Evolutionary conservation across 2,797 vertebrate species (phyloP).

Genomic region (Sebastes jordani): DNA sequence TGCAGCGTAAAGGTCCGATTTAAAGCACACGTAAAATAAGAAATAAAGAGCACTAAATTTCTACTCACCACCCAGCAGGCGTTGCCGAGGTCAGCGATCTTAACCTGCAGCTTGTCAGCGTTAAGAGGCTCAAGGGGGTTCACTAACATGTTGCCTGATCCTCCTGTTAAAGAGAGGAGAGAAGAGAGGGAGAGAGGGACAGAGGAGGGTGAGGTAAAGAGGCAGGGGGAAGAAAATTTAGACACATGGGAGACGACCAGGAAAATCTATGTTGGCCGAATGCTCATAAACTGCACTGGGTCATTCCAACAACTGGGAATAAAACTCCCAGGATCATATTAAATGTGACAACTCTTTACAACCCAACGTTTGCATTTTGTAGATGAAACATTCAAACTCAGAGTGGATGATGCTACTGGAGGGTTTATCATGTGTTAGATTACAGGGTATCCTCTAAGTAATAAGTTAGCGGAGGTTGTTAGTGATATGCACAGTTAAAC

Average conservation of each 20-base stretch:
- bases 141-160: slow-evolving; percentile 88
- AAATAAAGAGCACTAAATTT: neutral
- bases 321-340: neutral
- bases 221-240: neutral
- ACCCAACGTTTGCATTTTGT: neutral
- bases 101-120: slow-evolving; percentile 94
- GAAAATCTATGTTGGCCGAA: neutral
- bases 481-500: neutral
- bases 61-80: slow-evolving; percentile 99
- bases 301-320: neutral
- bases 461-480: neutral
- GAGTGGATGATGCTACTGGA: neutral
- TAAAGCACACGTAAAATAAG: neutral
- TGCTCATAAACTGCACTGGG: neutral
- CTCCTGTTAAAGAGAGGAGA: slow-evolving; percentile 29
- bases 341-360: neutral
- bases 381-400: neutral
- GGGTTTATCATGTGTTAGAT: neutral
- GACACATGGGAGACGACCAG: neutral
- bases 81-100: slow-evolving; percentile 98
- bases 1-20: neutral
- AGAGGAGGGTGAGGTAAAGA: neutral
- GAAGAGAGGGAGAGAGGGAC: neutral
- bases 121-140: slow-evolving; percentile 95
- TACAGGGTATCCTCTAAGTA: neutral